phyloP scores from a whole-genome alignment of 2,113 vertebrate species.

The Brachypodius melanocephalos region DNA sequence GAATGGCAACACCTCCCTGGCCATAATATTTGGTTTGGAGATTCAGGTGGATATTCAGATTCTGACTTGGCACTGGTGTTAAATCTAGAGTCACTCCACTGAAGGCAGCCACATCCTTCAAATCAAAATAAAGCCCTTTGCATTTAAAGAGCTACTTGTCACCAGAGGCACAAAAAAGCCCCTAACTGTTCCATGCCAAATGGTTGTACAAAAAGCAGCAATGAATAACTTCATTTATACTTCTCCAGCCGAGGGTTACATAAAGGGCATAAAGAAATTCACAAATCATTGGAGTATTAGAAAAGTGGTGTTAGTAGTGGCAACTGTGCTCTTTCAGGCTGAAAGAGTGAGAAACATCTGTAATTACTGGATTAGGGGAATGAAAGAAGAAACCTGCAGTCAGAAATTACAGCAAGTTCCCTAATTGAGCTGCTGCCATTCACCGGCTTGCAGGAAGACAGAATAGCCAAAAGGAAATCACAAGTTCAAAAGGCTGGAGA shows the following conservation, averaged over 20 bases:
- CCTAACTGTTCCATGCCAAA: background rate
- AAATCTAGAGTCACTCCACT: background rate
- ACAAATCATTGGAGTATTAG: background rate
- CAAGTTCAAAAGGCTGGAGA: conserved; percentile 35
- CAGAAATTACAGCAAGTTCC: conserved; percentile 30
- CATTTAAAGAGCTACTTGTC: background rate
- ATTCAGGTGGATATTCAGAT: background rate
- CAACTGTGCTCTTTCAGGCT: background rate
- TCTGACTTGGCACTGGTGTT: background rate
- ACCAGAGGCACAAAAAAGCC: background rate
- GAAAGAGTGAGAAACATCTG: conserved; percentile 21
- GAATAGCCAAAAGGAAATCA: conserved; percentile 19
- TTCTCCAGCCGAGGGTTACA: background rate
- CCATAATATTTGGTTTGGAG: background rate
- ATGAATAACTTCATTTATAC: background rate
- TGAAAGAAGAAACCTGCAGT: conserved; percentile 27
- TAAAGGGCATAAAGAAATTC: background rate
- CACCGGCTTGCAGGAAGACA: background rate
- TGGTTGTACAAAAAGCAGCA: background rate
- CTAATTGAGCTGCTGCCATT: conserved; percentile 6
- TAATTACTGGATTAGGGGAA: conserved; percentile 54
- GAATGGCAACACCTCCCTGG: background rate
- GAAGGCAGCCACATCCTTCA: background rate
- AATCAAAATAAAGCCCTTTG: background rate
- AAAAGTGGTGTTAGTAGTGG: background rate